Evolutionary conservation across 2,888 invertebrate genomes (phyloP).

Genomic region (Lymantria monacha): DNA sequence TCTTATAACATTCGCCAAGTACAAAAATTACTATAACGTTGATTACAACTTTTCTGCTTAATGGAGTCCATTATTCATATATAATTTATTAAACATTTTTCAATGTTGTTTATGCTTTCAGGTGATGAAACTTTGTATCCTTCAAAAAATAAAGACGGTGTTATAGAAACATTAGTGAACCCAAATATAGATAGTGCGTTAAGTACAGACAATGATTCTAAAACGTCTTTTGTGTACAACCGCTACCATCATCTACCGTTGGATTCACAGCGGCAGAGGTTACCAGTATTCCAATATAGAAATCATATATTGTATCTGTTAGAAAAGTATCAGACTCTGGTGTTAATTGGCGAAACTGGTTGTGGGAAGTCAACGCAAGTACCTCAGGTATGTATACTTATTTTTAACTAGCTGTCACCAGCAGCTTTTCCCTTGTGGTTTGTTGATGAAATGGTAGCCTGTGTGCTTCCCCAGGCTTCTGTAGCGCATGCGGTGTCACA

Average conservation of each 20-base stretch:
- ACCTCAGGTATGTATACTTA: slow-evolving; percentile 87
- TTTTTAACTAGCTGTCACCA: neutral
- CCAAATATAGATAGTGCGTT: slow-evolving; percentile 64
- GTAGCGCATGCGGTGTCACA: no score
- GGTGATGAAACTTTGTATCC: slow-evolving; percentile 62
- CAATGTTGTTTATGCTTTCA: slow-evolving; percentile 12
- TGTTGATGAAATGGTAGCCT: no score
- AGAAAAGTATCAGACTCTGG: slow-evolving; percentile 94
- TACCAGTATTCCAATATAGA: slow-evolving; percentile 93
- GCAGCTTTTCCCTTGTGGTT: no score
- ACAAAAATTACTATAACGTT: no score
- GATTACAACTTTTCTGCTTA: no score
- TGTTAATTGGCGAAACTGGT: slow-evolving; percentile 97
- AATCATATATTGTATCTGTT: slow-evolving; percentile 93
- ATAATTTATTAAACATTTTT: no score
- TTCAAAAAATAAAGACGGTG: slow-evolving; percentile 63
- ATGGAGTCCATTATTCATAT: no score
- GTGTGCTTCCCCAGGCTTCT: no score
- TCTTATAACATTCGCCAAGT: no score
- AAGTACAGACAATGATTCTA: slow-evolving; percentile 81
- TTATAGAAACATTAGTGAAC: slow-evolving; percentile 62
- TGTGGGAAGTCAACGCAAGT: slow-evolving; percentile 98
- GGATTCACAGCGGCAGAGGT: slow-evolving; percentile 90
- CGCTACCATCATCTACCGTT: slow-evolving; percentile 91
- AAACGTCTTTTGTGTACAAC: slow-evolving; percentile 91